Conservation (phyloP, 2,888 invertebrate genomes). For the Acronicta aceris region DNA sequence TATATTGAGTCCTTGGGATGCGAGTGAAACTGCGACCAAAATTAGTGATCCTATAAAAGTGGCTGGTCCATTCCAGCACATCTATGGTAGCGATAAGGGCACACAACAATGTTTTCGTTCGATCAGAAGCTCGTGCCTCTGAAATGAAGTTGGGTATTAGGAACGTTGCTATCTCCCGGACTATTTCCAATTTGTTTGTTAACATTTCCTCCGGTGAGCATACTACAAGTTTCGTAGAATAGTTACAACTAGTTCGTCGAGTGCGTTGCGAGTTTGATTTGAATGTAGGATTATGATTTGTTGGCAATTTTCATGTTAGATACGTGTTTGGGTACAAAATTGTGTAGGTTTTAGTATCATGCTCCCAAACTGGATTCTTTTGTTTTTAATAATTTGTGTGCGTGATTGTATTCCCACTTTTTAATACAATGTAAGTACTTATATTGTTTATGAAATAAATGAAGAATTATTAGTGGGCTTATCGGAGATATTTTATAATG, state of each 20-base stretch:
- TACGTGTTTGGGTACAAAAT: neutral
- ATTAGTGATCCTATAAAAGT: neutral
- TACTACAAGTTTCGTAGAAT: constrained; percentile 43
- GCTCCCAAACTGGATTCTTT: too few relatives aligned
- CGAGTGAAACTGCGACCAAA: too few relatives aligned
- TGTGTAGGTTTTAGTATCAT: neutral
- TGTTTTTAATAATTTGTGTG: too few relatives aligned
- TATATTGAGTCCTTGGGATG: too few relatives aligned
- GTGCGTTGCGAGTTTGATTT: constrained; percentile 28
- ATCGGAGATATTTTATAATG: too few relatives aligned
- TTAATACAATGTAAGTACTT: too few relatives aligned
- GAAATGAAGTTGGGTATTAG: constrained; percentile 87
- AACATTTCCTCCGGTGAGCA: constrained; percentile 66
- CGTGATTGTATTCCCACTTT: too few relatives aligned
- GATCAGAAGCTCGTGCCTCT: constrained; percentile 84
- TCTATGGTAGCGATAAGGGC: constrained; percentile 43
- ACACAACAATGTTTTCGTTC: constrained; percentile 87
- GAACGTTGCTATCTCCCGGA: constrained; percentile 77
- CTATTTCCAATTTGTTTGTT: constrained; percentile 83
- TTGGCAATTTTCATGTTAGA: constrained; percentile 10
- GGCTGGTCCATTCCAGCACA: constrained; percentile 46
- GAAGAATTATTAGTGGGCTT: too few relatives aligned
- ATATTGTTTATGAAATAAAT: too few relatives aligned
- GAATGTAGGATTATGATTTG: constrained; percentile 3
- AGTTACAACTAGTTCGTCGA: constrained; percentile 34